These are phyloP conservation scores for Rattus norvegicus DNA, from an alignment of 2,113 vertebrate genomes.

Conservation along the genomic window GRCr8 NC_086036.1:16675501-16676000, in stretches of 20 bases:
- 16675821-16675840: neutral
- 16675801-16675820: neutral
- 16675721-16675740: neutral
- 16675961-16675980: too few relatives aligned
- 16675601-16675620: neutral
- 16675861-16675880: neutral
- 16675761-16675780: neutral
- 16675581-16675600: neutral
- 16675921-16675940: neutral
- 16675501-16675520: neutral
- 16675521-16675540: neutral
- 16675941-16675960: neutral
- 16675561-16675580: neutral
- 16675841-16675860: conserved; percentile 19
- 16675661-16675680: neutral
- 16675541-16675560: conserved; percentile 28
- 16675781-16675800: neutral
- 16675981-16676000: too few relatives aligned
- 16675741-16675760: conserved; percentile 1
- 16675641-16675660: too few relatives aligned
- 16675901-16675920: neutral
- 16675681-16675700: neutral
- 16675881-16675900: neutral
- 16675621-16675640: neutral
- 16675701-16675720: neutral